phyloP scores from a whole-genome alignment of 2,113 vertebrate genomes.

The Alces alces region DNA sequence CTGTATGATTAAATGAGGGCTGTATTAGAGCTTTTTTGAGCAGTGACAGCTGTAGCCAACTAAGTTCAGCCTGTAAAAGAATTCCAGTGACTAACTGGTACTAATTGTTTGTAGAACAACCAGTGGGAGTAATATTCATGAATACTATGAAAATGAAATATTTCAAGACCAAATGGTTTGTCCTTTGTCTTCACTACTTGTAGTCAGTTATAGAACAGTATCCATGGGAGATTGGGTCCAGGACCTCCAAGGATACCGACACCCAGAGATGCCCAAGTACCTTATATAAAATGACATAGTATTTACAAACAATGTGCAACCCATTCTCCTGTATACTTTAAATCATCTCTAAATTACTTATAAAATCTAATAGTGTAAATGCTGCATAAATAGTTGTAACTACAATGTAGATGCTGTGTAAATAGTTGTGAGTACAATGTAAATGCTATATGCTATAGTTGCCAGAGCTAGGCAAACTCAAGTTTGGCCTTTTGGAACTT shows the following conservation, averaged over 20 bases:
- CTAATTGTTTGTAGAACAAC: constrained; percentile 52
- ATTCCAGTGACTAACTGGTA: constrained; percentile 64
- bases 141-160: constrained; percentile 45
- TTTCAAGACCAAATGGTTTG: neutral
- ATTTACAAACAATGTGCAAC: neutral
- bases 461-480: neutral
- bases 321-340: neutral
- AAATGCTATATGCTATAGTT: neutral
- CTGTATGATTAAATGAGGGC: constrained; percentile 40
- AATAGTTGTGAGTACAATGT: neutral
- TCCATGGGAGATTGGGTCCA: neutral
- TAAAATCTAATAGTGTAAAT: neutral
- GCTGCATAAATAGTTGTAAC: neutral
- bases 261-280: neutral
- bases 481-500: neutral
- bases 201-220: neutral
- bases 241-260: neutral
- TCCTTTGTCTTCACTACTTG: constrained; percentile 19
- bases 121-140: constrained; percentile 42
- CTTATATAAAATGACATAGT: neutral
- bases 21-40: constrained; percentile 13
- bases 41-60: constrained; percentile 31
- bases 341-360: neutral
- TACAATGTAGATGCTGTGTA: neutral
- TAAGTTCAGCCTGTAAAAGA: constrained; percentile 29